Base-by-base conservation (phyloP, 2,113 vertebrate species). In the Stegastes partitus region DNA sequence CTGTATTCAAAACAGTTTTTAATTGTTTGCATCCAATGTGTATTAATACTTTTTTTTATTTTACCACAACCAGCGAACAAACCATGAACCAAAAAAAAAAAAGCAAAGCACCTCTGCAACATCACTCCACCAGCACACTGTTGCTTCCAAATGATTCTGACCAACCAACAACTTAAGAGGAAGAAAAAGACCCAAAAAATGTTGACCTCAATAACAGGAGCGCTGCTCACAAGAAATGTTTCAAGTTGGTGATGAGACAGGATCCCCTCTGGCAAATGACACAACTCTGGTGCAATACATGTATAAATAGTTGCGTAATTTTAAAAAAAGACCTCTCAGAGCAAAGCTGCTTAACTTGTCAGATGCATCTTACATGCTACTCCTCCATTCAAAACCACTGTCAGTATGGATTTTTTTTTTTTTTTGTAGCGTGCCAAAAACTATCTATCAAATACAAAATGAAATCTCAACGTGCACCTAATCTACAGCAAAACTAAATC, bases 321-420 rank as follows among this genome's bases (percentile, higher is more conserved):
- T 72, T 64, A 59, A 87, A 87, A 86, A 71, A 74, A 81, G 77
- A 83, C 53, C 61, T 80, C 84, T 86, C 56, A 50, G 42, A 79
- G 85, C 49, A 88, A 91, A 94, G 88, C 88, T 77, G 85, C 84
- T 94, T 89, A 91, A 85, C 83, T 79, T 84, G 66, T 91, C 89
- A 89, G 69, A 88, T 57, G 71, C 82, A 84, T 89, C 77, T 79
- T 84, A 82, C 75, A 87, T 77, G 55, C 83, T 64, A 42, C 58
- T 72, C 75, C 37, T 73, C 28, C 63, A 77, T 77, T 85, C 37
- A 86, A 88, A 82, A 82, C 69, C 18, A 57, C 69, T 79, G 63
- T 71, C 79, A 59, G 53, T 34, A 26, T n/a, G 26, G 25, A n/a
- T n/a, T n/a, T n/a, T n/a, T 55, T 42, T 68, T 50, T 65, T 59